phyloP scores from a whole-genome alignment of 2,113 vertebrate species.

The Sceloporus tristichus region DNA sequence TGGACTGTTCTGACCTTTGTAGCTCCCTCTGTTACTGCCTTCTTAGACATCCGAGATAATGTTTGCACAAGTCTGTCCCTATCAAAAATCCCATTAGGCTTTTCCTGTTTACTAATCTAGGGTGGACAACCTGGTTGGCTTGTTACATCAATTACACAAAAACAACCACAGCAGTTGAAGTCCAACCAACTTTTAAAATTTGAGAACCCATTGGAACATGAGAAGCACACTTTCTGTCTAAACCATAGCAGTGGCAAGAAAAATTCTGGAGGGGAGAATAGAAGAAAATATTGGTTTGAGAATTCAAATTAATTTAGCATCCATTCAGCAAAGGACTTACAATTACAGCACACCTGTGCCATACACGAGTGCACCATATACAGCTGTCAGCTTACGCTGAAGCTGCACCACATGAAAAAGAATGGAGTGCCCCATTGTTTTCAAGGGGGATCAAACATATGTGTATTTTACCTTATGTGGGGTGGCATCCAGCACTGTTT shows the following conservation, averaged over 20 bases:
- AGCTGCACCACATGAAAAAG: too few relatives aligned
- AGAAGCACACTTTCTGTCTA: too few relatives aligned
- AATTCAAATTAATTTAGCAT: not conserved
- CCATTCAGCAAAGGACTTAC: not conserved
- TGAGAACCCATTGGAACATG: not conserved
- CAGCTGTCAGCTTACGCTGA: too few relatives aligned
- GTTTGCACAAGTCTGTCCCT: not conserved
- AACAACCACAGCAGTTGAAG: not conserved
- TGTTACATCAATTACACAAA: conserved; percentile 23
- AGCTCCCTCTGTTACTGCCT: conserved; percentile 10
- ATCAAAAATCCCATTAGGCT: conserved; percentile 3
- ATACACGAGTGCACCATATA: too few relatives aligned
- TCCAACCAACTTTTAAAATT: not conserved
- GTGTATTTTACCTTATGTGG: too few relatives aligned
- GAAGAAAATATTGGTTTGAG: not conserved
- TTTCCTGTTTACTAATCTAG: conserved; percentile 9
- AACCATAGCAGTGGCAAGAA: not conserved
- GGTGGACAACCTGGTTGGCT: not conserved
- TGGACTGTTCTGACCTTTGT: conserved; percentile 42
- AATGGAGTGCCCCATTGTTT: too few relatives aligned
- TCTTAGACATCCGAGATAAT: conserved; percentile 5
- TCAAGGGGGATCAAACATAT: too few relatives aligned
- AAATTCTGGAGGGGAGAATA: not conserved
- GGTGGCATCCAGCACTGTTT: too few relatives aligned
- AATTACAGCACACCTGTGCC: not conserved